Conservation (phyloP, 2,797 vertebrate genomes). For the Tadarida brasiliensis region DNA sequence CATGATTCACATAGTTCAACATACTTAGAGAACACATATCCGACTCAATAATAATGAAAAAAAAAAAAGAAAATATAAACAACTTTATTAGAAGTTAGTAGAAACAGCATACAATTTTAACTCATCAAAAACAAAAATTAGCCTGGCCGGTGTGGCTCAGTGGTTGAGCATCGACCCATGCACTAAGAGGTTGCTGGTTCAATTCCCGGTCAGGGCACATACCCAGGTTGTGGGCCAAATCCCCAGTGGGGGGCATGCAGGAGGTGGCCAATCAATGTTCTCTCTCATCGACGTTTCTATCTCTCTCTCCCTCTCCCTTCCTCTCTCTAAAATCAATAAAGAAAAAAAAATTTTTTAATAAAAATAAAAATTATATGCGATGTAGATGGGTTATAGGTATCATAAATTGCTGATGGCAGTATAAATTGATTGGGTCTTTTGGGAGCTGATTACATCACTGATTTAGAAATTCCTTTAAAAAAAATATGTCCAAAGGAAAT, state of each 20-base stretch:
- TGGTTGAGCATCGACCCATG: too few species aligned
- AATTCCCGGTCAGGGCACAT: too few species aligned
- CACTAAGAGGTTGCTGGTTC: too few species aligned
- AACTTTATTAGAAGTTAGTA: background rate
- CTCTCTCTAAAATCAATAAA: too few species aligned
- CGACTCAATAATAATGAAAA: background rate
- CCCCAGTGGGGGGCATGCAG: too few species aligned
- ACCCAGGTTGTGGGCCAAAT: too few species aligned
- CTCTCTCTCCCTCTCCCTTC: too few species aligned
- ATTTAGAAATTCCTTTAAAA: background rate
- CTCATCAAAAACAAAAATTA: background rate
- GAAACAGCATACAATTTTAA: conserved; percentile 8
- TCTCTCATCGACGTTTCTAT: too few species aligned
- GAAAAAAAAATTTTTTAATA: too few species aligned
- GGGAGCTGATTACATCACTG: background rate
- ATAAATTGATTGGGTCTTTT: background rate
- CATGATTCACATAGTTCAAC: background rate
- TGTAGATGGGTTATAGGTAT: background rate
- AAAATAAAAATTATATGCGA: background rate
- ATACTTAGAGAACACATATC: background rate
- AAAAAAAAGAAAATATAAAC: conserved; percentile 61
- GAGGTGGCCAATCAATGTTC: too few species aligned
- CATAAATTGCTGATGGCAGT: background rate
- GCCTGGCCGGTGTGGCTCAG: too few species aligned
- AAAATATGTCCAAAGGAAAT: conserved; percentile 31